Conservation (phyloP, 2,797 vertebrate genomes). For the Galagoides demidoff region DNA sequence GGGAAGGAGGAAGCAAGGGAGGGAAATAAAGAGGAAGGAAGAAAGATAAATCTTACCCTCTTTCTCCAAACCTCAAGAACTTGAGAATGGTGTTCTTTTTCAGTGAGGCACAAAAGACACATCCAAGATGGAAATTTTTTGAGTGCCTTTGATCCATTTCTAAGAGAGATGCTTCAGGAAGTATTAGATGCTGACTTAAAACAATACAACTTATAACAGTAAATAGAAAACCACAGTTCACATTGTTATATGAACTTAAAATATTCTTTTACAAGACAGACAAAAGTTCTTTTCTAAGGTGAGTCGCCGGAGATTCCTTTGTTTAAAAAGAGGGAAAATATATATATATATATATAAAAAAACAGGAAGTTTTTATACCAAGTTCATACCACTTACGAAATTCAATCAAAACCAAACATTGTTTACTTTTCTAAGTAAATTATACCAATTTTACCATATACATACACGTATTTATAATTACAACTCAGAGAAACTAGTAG, state of each 20-base stretch:
- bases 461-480: background rate
- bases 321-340: background rate
- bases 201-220: background rate
- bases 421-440: constrained; percentile 14
- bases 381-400: background rate
- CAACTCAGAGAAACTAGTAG: constrained; percentile 1
- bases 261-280: constrained; percentile 38
- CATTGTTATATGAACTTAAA: constrained; percentile 32
- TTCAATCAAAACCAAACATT: background rate
- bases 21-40: background rate
- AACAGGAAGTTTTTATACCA: background rate
- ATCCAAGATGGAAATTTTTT: constrained; percentile 49
- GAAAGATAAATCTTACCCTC: background rate
- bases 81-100: background rate
- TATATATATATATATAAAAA: background rate
- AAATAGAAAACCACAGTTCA: constrained; percentile 19
- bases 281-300: constrained; percentile 3
- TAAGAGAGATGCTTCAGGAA: constrained; percentile 52
- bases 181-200: constrained; percentile 41
- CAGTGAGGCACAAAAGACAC: background rate
- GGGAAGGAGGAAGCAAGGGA: background rate
- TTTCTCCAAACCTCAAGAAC: background rate
- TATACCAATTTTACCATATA: constrained; percentile 26
- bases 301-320: constrained; percentile 12
- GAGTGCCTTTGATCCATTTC: constrained; percentile 53